Evolutionary conservation across 1,140 invertebrate species (phyloP), one percentile per base, ranked within the genome.

Genomic region (Ceratoteleas bidentatus): DNA sequence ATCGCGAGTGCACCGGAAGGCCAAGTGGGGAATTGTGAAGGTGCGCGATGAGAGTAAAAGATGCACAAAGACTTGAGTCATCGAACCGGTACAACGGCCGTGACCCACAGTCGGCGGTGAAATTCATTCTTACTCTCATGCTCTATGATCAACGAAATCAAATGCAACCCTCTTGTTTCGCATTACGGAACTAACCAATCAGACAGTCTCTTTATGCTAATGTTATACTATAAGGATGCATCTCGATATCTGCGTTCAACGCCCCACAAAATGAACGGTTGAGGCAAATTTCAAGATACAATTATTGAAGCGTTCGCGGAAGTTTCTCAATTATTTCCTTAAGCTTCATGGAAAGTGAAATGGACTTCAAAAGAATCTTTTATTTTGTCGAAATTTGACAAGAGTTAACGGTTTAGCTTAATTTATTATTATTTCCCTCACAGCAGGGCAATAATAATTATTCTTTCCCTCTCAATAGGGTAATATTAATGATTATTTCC

Each of bases 11-110:
- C 68, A 34, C 72, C 79, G 72, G 79, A 81, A 81, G 72, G 50
- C 79, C 61, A 76, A 81, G 79, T 72, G 79, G 79, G 79, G 79
- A 81, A 65, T 76, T 76, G 79, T 81, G 79, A 81, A 81, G 72
- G 79, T 81, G 16, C 61, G 65, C 79, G 79, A 81, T 76, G 79
- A 76, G 66, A 76, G 79, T 76, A 76, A 76, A 81, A 81, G 79
- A 81, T 81, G 79, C 56, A 72, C 79, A 81, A 75, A 81, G 79
- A 81, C 79, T 81, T 65, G 60, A 81, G 79, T 81, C 79, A 81
- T 81, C 79, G 79, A 81, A 81, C 72, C 72, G 72, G 79, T 81
- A 81, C 66, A 62, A 15, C 78, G 78, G 72, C 78, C 78, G 72
- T 81, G 78, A 81, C 78, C 78, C 72, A 81, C 65, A 81, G 78